Evolutionary conservation across 1,140 invertebrate species (phyloP), one percentile per base, ranked within the genome.

Genomic region (Drosophila burlai): DNA sequence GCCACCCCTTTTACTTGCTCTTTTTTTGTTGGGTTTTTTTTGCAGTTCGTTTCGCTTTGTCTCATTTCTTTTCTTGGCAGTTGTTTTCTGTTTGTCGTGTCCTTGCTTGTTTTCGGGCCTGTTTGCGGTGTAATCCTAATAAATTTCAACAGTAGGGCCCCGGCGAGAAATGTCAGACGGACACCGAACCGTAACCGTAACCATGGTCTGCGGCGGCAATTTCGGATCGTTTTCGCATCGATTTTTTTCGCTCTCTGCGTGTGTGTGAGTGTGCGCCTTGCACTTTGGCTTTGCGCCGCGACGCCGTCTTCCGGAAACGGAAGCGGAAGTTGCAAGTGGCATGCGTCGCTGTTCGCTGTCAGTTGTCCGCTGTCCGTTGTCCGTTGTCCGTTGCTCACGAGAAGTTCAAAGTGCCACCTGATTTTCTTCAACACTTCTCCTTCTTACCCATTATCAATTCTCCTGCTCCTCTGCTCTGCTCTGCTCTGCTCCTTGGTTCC

Each of bases 271-370:
- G 31, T 29, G 59, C 43, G 79, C 45, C 64, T 59, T 68, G 46
- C 59, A 81, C 63, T 76, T 62, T 66, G 71, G 40, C 63, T 73
- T 76, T 52, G 36, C 68, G 42, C 26, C 59, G 73, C 62, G 36
- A 46, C 63, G 57, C 58, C 69, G 64, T 38, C 15, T 55, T 24
- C 36, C 57, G 49, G 46, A 46, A 55, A 54, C 76, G 80, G 80
- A 83, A 87, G 62, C 83, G 83, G 84, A 87, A 80, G 80, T 89
- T 71, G 76, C 83, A 87, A 83, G 67, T 87, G 77, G 76, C 83
- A 81, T 89, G 80, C 83, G 84, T 87, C 80, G 83, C 80, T 62
- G 65, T 76, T 29, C 10, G 24, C 21, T 74, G 57, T 74, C 47
- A 26, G 38, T 36, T 68, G 50, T 58, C 52, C 21, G 55, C 4